Percentiles rank a stretch among this genome's conserved stretches.
Evolutionary conservation across 2,888 invertebrate species (phyloP).

Genomic region (Hydroisotoma schaefferi): DNA sequence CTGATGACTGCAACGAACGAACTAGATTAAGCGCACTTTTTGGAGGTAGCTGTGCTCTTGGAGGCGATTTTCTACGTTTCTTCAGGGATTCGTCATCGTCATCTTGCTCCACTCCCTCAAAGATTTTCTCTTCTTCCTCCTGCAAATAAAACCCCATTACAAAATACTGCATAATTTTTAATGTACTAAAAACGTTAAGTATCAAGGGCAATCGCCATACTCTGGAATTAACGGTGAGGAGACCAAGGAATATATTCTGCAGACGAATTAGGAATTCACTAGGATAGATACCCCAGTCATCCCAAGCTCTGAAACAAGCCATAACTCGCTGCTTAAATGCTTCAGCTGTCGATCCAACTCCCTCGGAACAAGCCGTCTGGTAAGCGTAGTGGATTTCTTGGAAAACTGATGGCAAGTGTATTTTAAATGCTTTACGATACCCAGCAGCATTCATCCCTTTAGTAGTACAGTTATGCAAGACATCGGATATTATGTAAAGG

Average conservation of each 20-base stretch:
- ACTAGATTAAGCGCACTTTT: slow-evolving; percentile 45
- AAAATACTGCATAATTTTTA: background rate
- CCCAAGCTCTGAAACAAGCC: slow-evolving; percentile 91
- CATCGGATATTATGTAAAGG: slow-evolving; percentile 91
- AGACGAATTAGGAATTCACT: slow-evolving; percentile 82
- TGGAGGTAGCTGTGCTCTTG: slow-evolving; percentile 44
- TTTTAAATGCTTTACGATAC: slow-evolving; percentile 85
- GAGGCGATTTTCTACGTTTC: slow-evolving; percentile 40
- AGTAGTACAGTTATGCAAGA: slow-evolving; percentile 93
- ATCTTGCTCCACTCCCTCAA: slow-evolving; percentile 47
- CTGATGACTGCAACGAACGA: slow-evolving; percentile 37
- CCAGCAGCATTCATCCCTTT: slow-evolving; percentile 95
- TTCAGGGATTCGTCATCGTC: slow-evolving; percentile 51
- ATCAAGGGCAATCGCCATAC: slow-evolving; percentile 21
- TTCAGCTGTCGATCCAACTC: slow-evolving; percentile 75
- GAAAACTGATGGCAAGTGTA: slow-evolving; percentile 73
- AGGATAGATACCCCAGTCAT: slow-evolving; percentile 95
- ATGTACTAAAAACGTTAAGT: no score
- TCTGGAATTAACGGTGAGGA: slow-evolving; percentile 51
- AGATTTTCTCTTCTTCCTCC: slow-evolving; percentile 41
- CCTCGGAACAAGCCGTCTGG: slow-evolving; percentile 49
- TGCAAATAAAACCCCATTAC: slow-evolving; percentile 3
- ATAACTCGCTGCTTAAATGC: slow-evolving; percentile 88
- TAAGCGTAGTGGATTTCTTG: slow-evolving; percentile 68
- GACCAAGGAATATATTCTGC: slow-evolving; percentile 86